A percentile compares a stretch with the other conserved stretches of the same genome.
Conservation (phyloP, 2,113 vertebrate species). For the Pholis gunnellus region DNA sequence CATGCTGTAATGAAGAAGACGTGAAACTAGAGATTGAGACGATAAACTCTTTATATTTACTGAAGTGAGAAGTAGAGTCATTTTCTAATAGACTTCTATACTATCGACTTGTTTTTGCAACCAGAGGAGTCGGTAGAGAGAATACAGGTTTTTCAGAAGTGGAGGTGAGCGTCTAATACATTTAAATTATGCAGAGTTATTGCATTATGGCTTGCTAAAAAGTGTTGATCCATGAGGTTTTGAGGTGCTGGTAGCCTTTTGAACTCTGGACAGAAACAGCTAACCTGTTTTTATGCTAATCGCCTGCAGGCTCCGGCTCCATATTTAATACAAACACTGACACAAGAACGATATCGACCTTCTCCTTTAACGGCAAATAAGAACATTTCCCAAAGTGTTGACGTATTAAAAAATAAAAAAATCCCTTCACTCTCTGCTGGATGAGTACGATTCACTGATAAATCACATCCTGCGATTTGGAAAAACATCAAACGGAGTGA, state of each 20-base stretch:
- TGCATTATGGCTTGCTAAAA: not conserved
- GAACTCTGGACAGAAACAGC: not conserved
- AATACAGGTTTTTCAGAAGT: not conserved
- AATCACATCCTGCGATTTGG: conserved; percentile 40
- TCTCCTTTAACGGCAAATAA: conserved; percentile 3
- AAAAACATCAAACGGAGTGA: conserved; percentile 49
- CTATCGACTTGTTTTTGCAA: no score
- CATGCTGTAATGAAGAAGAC: not conserved
- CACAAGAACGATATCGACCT: not conserved
- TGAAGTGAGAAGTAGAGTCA: not conserved
- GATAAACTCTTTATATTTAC: not conserved
- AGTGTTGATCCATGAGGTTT: not conserved
- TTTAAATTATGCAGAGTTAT: not conserved
- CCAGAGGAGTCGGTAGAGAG: no score
- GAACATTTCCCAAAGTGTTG: not conserved
- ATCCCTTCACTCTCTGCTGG: conserved; percentile 19
- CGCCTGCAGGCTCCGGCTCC: not conserved
- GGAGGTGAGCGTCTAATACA: not conserved
- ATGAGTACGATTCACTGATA: conserved; percentile 42
- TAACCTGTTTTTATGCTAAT: not conserved
- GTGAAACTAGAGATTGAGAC: not conserved
- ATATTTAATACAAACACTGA: not conserved
- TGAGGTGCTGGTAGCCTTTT: not conserved
- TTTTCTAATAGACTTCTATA: no score
- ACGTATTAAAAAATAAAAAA: conserved; percentile 2